Conservation (phyloP, 2,888 invertebrate genomes). For the Leptopilina syphax region DNA sequence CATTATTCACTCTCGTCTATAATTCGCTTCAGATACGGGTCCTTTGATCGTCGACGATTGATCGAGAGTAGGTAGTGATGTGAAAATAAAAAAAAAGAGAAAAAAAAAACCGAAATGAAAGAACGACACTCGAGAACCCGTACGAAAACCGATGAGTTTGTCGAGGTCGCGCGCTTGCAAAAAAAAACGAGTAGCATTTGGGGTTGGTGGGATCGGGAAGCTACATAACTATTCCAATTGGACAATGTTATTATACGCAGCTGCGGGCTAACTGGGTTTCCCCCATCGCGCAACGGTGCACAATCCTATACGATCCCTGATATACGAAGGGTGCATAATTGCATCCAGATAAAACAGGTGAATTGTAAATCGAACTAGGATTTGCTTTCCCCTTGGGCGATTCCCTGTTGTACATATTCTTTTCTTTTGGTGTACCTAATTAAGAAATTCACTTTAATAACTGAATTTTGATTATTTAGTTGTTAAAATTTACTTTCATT, state of each 20-base stretch:
- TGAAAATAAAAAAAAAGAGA: neutral
- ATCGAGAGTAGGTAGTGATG: constrained; percentile 34
- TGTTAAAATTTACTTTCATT: too few species aligned
- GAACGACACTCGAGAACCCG: constrained; percentile 38
- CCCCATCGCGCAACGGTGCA: constrained; percentile 53
- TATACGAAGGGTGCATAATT: constrained; percentile 71
- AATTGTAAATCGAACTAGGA: constrained; percentile 71
- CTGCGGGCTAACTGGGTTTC: constrained; percentile 36
- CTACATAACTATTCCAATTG: constrained; percentile 39
- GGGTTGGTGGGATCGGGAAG: neutral
- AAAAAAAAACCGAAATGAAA: constrained; percentile 18
- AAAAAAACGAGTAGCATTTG: constrained; percentile 13
- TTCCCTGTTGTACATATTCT: neutral
- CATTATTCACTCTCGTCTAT: constrained; percentile 18
- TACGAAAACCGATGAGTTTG: constrained; percentile 31
- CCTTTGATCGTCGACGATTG: constrained; percentile 34
- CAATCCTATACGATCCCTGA: constrained; percentile 64
- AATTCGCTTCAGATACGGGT: constrained; percentile 37
- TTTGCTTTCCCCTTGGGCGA: constrained; percentile 55
- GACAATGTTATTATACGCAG: constrained; percentile 41
- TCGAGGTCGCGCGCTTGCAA: constrained; percentile 13
- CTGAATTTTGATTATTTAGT: neutral
- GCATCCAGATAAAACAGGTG: constrained; percentile 74
- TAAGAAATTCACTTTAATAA: constrained; percentile 51
- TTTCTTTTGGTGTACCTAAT: constrained; percentile 56